These are phyloP conservation scores for Rhopalosiphum maidis DNA, from an alignment of 1,140 invertebrate species.

Conservation along the genomic window DNA sequence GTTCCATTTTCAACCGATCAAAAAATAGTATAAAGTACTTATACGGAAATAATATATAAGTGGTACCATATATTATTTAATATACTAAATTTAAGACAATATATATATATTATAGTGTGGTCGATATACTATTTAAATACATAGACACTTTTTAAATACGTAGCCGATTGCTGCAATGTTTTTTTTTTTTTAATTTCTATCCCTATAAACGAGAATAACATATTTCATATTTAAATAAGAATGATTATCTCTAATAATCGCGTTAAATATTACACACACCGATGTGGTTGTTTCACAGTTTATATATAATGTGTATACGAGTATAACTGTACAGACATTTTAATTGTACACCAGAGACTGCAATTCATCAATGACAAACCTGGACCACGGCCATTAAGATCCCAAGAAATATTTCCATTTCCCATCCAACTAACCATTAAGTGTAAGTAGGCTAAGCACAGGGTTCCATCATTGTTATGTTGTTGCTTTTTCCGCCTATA, in stretches of 20 bases:
- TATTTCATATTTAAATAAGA: neutral
- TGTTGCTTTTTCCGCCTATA: neutral
- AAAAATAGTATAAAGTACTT: neutral
- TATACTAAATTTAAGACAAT: too few species aligned
- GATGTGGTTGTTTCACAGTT: neutral
- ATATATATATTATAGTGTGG: neutral
- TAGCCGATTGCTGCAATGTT: neutral
- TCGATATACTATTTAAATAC: neutral
- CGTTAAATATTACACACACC: neutral
- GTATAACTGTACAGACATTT: neutral
- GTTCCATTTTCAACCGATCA: neutral
- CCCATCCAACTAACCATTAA: conserved; percentile 27
- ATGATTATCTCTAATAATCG: neutral
- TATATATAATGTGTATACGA: neutral
- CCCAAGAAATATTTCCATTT: conserved; percentile 41
- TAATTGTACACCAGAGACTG: neutral
- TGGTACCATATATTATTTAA: too few species aligned
- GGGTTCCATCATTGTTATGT: neutral
- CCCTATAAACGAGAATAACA: neutral
- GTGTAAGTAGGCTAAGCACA: neutral
- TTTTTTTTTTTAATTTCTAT: neutral
- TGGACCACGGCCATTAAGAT: conserved; percentile 29
- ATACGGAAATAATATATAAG: neutral
- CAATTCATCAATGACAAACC: conserved; percentile 23
- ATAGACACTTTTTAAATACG: neutral